phyloP scores from a whole-genome alignment of 2,888 invertebrate species.

The Cataglyphis altisquamis region DNA sequence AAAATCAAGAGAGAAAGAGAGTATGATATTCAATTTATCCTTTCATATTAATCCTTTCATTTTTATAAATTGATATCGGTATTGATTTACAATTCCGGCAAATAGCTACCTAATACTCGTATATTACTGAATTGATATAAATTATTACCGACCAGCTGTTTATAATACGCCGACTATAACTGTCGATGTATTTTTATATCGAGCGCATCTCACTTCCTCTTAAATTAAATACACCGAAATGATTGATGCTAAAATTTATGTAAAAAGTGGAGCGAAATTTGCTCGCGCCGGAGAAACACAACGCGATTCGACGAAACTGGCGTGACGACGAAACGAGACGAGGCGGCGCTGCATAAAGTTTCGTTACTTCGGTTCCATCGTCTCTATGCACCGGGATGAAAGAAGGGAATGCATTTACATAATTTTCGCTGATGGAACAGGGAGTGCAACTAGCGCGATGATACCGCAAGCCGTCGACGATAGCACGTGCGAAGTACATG shows the following conservation, averaged over 20 bases:
- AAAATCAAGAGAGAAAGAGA: not conserved
- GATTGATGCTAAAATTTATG: conserved; percentile 33
- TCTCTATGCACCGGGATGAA: not conserved
- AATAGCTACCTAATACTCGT: not conserved
- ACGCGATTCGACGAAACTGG: conserved; percentile 1
- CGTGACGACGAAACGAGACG: not conserved
- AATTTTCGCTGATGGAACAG: conserved; percentile 55
- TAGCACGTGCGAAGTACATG: conserved; percentile 56
- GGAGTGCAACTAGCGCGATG: not conserved
- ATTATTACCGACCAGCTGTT: not conserved
- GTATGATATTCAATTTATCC: conserved; percentile 16
- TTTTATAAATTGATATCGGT: conserved; percentile 3
- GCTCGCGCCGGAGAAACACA: not conserved
- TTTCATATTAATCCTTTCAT: not conserved
- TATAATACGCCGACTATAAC: not conserved
- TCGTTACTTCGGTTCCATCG: conserved; percentile 36
- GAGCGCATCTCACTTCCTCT: not conserved
- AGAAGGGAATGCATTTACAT: conserved; percentile 56
- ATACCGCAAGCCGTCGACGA: conserved; percentile 7
- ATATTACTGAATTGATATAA: not conserved
- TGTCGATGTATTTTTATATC: not conserved
- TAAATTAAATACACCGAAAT: not conserved
- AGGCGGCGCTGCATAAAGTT: conserved; percentile 31
- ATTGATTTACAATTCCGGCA: not conserved
- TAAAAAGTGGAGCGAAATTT: not conserved